Conservation (phyloP, 2,797 vertebrate genomes). For the Passerculus sandwichensis region DNA sequence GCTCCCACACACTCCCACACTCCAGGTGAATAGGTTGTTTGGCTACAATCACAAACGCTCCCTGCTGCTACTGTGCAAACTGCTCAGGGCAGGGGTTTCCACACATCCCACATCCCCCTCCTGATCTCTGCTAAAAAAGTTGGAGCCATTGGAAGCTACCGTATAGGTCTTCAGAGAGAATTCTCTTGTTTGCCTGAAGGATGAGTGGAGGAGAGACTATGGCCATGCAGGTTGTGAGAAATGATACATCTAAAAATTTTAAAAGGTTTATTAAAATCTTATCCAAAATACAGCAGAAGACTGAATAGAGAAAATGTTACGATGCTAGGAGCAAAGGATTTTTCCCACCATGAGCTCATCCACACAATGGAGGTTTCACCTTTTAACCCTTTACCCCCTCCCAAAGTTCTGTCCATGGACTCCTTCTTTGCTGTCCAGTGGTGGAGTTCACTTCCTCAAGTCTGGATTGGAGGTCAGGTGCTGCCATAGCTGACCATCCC, state of each 20-base stretch:
- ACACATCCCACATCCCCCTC: neutral
- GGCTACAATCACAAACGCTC: neutral
- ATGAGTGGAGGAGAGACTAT: neutral
- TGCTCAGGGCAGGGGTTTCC: neutral
- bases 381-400: neutral
- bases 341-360: neutral
- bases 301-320: neutral
- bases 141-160: neutral
- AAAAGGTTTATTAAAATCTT: neutral
- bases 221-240: neutral
- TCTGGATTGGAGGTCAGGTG: neutral
- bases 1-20: neutral
- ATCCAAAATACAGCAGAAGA: neutral
- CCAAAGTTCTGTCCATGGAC: neutral
- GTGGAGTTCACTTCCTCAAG: neutral
- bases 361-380: neutral
- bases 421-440: neutral
- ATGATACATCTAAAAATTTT: neutral
- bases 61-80: neutral
- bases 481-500: neutral
- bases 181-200: neutral
- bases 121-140: neutral
- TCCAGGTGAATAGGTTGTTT: neutral
- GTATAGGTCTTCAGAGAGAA: neutral
- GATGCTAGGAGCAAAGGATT: neutral